Base-by-base conservation (phyloP, 30 jellyfish, hydroid and myxozoan species). In the Pseudorhiza aurosa region DNA sequence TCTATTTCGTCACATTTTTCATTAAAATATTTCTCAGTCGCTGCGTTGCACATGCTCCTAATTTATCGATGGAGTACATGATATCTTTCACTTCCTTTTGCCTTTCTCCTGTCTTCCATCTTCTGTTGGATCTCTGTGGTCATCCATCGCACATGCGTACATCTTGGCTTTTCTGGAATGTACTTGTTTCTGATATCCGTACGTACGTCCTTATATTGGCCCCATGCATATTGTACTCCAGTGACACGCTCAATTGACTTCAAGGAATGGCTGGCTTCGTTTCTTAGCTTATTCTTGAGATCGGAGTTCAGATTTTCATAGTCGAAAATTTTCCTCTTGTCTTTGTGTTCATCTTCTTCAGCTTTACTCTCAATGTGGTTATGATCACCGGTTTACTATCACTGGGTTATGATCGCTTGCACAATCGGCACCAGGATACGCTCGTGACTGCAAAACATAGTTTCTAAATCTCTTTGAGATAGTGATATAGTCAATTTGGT, bases 361-460 rank as follows among this genome's bases (percentile, higher is more conserved):
- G 24, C 35, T 35, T 32, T 33, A 59, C 11, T 29, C 4, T 59
- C 39, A 32, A 30, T 33, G 1, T 30, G 29, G 37, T 7, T 2
- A 1, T 1, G 24, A 59, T 31, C 26, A 64, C 33, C n/a, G n/a
- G n/a, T n/a, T n/a, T n/a, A n/a, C n/a, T n/a, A n/a, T n/a, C 7
- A 64, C 58, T 12, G 58, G 51, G 27, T 0, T 42, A 64, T 64
- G 77, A 58, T 64, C 77, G 21, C 77, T 64, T 5, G 26, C 51
- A 21, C 59, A 64, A 43, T 78, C 90, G 10, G 82, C 75, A 15
- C 86, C 86, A 17, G 75, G 75, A 65, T 58, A 63, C 0, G 75
- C 45, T 42, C 53, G 9, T 4, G 44, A 24, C 4, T 62, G n/a
- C 50, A 58, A 33, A 29, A 76, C 79, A 8, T 28, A 18, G 43